A percentile compares a stretch with the other conserved stretches of the same genome.
phyloP scores from a whole-genome alignment of 2,113 vertebrate species.

The Tetrao urogallus region DNA sequence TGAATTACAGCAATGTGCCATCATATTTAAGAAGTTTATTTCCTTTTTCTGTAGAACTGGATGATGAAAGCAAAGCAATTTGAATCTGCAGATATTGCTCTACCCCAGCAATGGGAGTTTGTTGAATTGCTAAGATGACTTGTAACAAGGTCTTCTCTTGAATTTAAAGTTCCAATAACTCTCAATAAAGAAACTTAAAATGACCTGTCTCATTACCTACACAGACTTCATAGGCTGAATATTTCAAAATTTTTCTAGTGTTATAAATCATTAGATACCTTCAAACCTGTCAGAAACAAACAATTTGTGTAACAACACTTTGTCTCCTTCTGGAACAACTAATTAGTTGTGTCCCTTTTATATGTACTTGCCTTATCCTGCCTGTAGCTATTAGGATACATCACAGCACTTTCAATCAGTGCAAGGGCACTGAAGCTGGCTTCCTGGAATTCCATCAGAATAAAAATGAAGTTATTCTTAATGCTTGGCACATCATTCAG shows the following conservation, averaged over 20 bases:
- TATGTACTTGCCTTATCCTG: slow-evolving; percentile 27
- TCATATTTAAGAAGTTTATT: background rate
- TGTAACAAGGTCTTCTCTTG: background rate
- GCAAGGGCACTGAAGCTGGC: slow-evolving; percentile 47
- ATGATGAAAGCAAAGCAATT: background rate
- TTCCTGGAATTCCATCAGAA: slow-evolving; percentile 62
- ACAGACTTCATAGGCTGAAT: slow-evolving; percentile 21
- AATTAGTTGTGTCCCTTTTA: slow-evolving; percentile 55
- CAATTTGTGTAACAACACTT: slow-evolving; percentile 59
- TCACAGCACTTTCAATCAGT: slow-evolving; percentile 29
- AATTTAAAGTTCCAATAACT: background rate
- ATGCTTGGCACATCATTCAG: slow-evolving; percentile 35
- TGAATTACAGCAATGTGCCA: background rate
- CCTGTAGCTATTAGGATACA: slow-evolving; percentile 20
- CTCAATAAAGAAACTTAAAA: slow-evolving; percentile 32
- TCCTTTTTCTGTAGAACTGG: background rate
- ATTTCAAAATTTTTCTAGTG: slow-evolving; percentile 31
- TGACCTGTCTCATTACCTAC: slow-evolving; percentile 4
- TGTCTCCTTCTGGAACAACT: slow-evolving; percentile 49
- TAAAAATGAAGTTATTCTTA: slow-evolving; percentile 63
- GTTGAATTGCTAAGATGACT: background rate
- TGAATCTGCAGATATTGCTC: background rate
- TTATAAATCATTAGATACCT: slow-evolving; percentile 43
- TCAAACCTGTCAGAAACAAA: slow-evolving; percentile 40
- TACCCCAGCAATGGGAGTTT: background rate